Base-by-base conservation (phyloP, 2,888 invertebrate genomes). In the Harpagoxenus sublaevis region DNA sequence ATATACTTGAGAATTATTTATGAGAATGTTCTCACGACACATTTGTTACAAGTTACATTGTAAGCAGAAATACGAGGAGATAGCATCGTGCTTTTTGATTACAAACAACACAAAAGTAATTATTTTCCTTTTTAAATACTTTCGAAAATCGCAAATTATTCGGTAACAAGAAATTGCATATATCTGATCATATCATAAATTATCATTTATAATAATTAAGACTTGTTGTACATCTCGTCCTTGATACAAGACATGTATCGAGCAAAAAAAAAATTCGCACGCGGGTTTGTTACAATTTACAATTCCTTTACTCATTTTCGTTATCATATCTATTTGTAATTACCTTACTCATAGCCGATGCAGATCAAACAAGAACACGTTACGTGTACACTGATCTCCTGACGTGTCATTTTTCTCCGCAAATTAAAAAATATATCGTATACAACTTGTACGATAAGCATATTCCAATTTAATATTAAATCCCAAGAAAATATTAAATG, bases 1-100 rank as follows among this genome's bases (percentile, higher is more conserved):
- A 48, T 51, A 42, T 62, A 51, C 62, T 39, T 35, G 42, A 35
- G 18, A 55, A 48, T 71, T 79, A 60, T 79, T 79, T 79, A 48
- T 48, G 45, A 57, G 48, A 79, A 53, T 23, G 6, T 70, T 70
- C 55, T 45, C 45, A 78, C 68, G 35, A 31, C 9, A 55, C 12
- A 53, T 70, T 55, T 57, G 18, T 70, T 42, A 35, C 12, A 35
- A 23, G 4, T 31, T 35, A 35, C 35, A 15, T 28, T 60, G 35
- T 12, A 4, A 65, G 15, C 28, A 63, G 9, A 68, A 68, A 9
- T 28, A 31, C n/a, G 3, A 31, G 23, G 23, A 18, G 48, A 39
- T 28, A 23, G 1, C 23, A 77, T 51, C 51, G 18, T 8, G 31
- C 28, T 60, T 74, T 68, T 18, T 12, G 0, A 45, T 6, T 42